phyloP scores from a whole-genome alignment of 2,113 vertebrate species.

The Rhinolophus sinicus region DNA sequence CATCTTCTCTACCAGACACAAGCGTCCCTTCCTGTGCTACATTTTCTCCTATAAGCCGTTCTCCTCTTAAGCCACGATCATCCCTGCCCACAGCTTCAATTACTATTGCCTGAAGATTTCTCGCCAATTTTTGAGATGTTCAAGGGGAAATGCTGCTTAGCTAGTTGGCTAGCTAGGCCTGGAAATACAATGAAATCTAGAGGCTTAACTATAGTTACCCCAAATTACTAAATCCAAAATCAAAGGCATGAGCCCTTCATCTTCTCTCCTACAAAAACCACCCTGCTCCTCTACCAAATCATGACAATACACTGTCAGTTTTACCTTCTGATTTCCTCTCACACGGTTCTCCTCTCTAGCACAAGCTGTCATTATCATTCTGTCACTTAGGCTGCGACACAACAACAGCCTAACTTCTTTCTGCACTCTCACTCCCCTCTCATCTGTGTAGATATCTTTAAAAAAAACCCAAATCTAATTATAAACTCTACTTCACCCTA shows the following conservation, averaged over 20 bases:
- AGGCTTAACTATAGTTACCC: background rate
- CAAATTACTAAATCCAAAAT: conserved; percentile 40
- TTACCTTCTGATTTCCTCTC: background rate
- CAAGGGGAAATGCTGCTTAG: too few species aligned
- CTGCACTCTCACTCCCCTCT: background rate
- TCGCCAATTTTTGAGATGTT: background rate
- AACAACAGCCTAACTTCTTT: background rate
- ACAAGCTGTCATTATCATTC: background rate
- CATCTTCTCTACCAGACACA: background rate
- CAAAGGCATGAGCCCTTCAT: background rate
- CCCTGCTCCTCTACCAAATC: background rate
- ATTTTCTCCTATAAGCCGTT: background rate
- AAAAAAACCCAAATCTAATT: conserved; percentile 54
- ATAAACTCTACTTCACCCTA: conserved; percentile 48
- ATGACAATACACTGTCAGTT: background rate
- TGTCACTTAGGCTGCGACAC: background rate
- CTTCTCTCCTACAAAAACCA: background rate
- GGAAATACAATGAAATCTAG: too few species aligned
- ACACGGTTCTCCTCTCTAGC: background rate
- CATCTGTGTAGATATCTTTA: conserved; percentile 1
- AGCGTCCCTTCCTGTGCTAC: background rate
- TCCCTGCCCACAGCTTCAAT: background rate
- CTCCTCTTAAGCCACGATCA: background rate
- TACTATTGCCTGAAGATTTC: background rate
- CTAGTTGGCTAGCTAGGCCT: too few species aligned